Base-by-base conservation (phyloP, 1,140 invertebrate genomes). In the Arion vulgaris region DNA sequence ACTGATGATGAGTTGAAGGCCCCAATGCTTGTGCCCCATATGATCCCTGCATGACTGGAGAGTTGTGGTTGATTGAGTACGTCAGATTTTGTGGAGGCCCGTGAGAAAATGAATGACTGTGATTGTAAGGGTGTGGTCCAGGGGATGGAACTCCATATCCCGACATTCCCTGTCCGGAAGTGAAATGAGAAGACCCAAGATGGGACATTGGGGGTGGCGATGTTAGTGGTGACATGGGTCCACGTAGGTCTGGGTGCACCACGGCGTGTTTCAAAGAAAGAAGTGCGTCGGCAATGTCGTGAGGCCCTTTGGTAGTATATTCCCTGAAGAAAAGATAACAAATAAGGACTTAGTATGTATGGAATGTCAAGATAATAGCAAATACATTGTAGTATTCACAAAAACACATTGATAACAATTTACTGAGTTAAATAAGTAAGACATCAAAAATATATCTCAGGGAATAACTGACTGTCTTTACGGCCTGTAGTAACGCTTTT, bases 201-300 rank as follows among this genome's bases (percentile, higher is more conserved):
- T 85, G 81, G 13, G 85, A 80, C 79, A 87, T 86, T 26, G 88
- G 87, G 66, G 81, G 85, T 28, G 83, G 83, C 26, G 88, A 87
- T 51, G 88, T 88, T 23, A 88, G 78, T 0, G 87, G 88, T 7
- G 90, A 88, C 53, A 91, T 82, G 32, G 84, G 87, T 5, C 87
- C 86, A 7, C 83, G 77, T 39, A 84, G 92, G 90, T 93, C 94
- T 15, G 95, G 95, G 92, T 96, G 96, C 19, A 97, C 95, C 19
- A 97, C 96, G 0, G 96, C 96, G 89, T 97, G 96, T 92, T 97
- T 97, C 82, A 97, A 91, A 0, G 96, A 96, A 81, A 97, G 92
- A 38, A 97, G 93, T 34, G 97, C 96, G 88, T 97, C 96, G 0
- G 96, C 96, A 79, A 96, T 95, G 84, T 95, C 94, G 90, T 95